Percentiles rank a stretch among this genome's conserved stretches.
These are phyloP conservation scores for Hymenochirus boettgeri DNA, from an alignment of 2,113 vertebrate species.

Conservation along the genomic window DNA sequence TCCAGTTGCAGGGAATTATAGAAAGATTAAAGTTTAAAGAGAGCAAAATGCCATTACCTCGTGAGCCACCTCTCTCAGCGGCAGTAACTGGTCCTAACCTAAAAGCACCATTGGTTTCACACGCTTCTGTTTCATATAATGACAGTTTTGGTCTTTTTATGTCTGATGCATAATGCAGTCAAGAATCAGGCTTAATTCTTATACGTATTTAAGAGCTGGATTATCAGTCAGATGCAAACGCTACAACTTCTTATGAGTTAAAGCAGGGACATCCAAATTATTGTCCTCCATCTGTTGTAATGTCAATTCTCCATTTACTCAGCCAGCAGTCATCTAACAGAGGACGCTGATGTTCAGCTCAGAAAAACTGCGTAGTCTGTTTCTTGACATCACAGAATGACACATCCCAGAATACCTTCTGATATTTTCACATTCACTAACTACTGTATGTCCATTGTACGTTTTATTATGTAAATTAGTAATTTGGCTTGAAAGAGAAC, in stretches of 20 bases:
- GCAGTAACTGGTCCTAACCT: conserved; percentile 86
- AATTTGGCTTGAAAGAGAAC: no score
- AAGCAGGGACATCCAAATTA: background rate
- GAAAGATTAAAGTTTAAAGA: conserved; percentile 99
- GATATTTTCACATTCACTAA: no score
- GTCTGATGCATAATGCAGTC: conserved; percentile 14
- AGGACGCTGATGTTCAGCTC: no score
- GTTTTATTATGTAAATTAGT: no score
- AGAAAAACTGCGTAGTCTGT: no score
- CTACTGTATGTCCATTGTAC: no score
- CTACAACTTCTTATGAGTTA: background rate
- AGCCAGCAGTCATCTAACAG: no score
- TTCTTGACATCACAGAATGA: no score
- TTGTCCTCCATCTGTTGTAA: background rate
- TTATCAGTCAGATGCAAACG: conserved; percentile 27
- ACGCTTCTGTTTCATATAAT: conserved; percentile 65
- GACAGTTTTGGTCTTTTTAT: conserved; percentile 54
- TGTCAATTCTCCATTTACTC: background rate
- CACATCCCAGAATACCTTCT: no score
- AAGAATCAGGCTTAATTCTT: background rate
- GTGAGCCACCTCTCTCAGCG: conserved; percentile 95
- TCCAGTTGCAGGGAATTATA: conserved; percentile 99
- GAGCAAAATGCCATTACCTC: conserved; percentile 99
- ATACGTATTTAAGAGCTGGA: conserved; percentile 12
- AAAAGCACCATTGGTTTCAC: conserved; percentile 70